Evolutionary conservation across 2,113 vertebrate species (phyloP), one percentile per base, ranked within the genome.

Genomic region (Phoxinus phoxinus): DNA sequence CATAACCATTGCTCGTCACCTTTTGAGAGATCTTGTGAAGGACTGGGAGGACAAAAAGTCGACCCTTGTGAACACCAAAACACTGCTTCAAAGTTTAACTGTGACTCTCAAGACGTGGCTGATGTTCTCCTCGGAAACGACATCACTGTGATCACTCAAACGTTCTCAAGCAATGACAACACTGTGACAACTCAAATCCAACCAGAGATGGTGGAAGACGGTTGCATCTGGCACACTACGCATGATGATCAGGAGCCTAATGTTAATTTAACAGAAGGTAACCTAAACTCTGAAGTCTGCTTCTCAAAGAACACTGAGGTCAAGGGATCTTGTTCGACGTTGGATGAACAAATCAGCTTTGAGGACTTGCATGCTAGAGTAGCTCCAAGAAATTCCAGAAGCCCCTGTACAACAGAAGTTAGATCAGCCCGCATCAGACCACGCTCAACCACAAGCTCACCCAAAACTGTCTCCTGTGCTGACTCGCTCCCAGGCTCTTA

Each of bases 331-430:
- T 53, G 87, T 4, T 76, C n/a, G 7, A 83, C 13, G 15, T 41
- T 80, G 19, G 27, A 44, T 35, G 73, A 74, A 58, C 69, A 44
- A 46, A 88, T 92, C 32, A 87, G 89, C 89, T 96, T 96, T 76
- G 84, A 91, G 90, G 92, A 91, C 58, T 90, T 95, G 7, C 94
- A 95, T 6, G 92, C 93, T 4, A 92, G 89, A 87, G 91, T 91
- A 69, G 93, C 94, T 21, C 90, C 94, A 32, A 85, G 32, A 87
- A 51, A 89, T 89, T 12, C 86, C 25, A 81, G 19, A 90, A 88
- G 86, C 86, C 89, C 90, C 30, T 84, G 51, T 25, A 78, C 80
- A 53, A 59, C 59, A 1, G 77, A 86, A 61, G 78, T 89, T 10
- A 72, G 44, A 65, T 89, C 88, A 46, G 88, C 83, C 48, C 88